phyloP scores from a whole-genome alignment of 1,140 invertebrate genomes.

The Subanguina moxae region DNA sequence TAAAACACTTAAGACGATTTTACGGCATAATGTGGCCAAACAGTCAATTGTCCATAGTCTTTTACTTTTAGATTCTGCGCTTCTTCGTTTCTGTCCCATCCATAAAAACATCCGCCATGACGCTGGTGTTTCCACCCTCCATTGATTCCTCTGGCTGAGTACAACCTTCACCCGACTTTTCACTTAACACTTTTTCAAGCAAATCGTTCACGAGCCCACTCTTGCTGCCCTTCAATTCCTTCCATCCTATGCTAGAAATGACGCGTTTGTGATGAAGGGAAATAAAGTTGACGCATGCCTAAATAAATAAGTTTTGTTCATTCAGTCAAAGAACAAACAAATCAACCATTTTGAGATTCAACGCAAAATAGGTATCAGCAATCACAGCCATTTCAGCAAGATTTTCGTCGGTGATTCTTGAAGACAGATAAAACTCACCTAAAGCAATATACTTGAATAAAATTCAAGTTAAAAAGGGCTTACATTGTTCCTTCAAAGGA shows the following conservation, averaged over 20 bases:
- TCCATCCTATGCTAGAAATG: slow-evolving; percentile 25
- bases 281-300: slow-evolving; percentile 3
- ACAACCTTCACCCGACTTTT: too few relatives aligned
- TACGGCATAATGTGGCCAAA: too few relatives aligned
- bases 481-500: slow-evolving; percentile 52
- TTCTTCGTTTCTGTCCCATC: too few relatives aligned
- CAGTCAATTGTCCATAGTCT: too few relatives aligned
- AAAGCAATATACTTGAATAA: too few relatives aligned
- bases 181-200: slow-evolving; percentile 7
- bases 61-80: too few relatives aligned
- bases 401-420: slow-evolving; percentile 40
- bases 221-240: slow-evolving; percentile 25
- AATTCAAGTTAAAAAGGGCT: neutral
- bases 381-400: slow-evolving; percentile 43
- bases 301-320: neutral
- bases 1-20: too few relatives aligned
- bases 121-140: too few relatives aligned
- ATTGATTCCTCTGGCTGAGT: too few relatives aligned
- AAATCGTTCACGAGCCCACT: slow-evolving; percentile 25
- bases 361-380: slow-evolving; percentile 49
- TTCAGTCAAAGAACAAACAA: neutral
- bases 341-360: slow-evolving; percentile 27
- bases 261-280: slow-evolving; percentile 24
- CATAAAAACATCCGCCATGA: too few relatives aligned
- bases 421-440: slow-evolving; percentile 38